Evolutionary conservation across 2,888 invertebrate genomes (phyloP).

Genomic region (Osedax fenrisi): DNA sequence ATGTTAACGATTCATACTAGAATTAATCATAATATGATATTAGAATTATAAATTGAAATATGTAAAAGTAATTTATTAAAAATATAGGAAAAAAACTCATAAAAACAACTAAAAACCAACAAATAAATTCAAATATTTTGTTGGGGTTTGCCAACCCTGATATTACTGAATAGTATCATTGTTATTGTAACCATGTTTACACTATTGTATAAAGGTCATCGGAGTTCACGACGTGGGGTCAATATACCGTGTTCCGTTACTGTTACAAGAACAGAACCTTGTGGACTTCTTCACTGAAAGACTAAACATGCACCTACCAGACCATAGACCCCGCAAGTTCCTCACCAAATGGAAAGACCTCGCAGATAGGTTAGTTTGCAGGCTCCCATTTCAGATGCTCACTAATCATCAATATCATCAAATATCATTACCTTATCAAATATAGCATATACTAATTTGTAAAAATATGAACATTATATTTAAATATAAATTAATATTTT

Average conservation of each 20-base stretch:
- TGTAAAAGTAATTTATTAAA: too few relatives aligned
- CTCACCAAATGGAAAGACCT: conserved; percentile 81
- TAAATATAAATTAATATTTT: neutral
- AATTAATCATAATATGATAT: too few relatives aligned
- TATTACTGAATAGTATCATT: neutral
- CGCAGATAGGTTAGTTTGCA: conserved; percentile 59
- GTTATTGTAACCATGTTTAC: neutral
- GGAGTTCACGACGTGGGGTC: conserved; percentile 85
- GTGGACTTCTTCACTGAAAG: conserved; percentile 71
- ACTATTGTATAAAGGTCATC: conserved; percentile 60
- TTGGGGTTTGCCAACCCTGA: too few relatives aligned
- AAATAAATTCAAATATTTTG: too few relatives aligned
- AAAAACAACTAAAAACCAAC: too few relatives aligned
- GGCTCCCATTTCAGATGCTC: too few relatives aligned
- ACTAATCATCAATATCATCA: too few relatives aligned
- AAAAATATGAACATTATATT: neutral
- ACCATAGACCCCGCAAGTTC: conserved; percentile 59
- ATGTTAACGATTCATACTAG: too few relatives aligned
- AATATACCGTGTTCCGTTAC: conserved; percentile 84
- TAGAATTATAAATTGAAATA: too few relatives aligned
- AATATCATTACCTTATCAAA: too few relatives aligned
- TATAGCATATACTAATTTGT: too few relatives aligned
- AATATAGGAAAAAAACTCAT: too few relatives aligned
- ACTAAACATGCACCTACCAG: conserved; percentile 60
- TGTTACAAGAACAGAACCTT: conserved; percentile 80